Evolutionary conservation across 2,888 invertebrate genomes (phyloP).

Genomic region (Smittia aterrima): DNA sequence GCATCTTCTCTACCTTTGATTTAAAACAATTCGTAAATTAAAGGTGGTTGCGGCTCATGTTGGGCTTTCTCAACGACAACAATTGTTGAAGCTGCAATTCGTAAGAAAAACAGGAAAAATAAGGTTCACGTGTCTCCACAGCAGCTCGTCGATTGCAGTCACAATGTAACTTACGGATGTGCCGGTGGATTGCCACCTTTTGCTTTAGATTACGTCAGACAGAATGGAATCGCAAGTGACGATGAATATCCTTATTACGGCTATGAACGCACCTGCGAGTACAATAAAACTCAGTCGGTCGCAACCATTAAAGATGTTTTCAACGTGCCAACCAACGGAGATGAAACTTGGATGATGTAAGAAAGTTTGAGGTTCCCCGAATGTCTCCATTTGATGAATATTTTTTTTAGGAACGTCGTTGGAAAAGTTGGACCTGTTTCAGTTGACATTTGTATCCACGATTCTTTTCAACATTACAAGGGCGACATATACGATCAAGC

Average conservation of each 20-base stretch:
- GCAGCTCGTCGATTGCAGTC: constrained; percentile 12
- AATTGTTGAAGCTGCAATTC: background rate
- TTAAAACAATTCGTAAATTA: too few relatives aligned
- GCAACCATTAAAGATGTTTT: too few relatives aligned
- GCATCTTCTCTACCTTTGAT: too few relatives aligned
- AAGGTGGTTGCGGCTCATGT: background rate
- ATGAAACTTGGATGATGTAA: background rate
- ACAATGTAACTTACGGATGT: background rate
- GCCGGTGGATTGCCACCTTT: background rate
- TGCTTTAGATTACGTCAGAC: background rate
- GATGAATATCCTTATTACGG: background rate
- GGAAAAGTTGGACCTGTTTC: background rate
- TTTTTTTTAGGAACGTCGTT: background rate
- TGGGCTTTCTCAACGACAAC: background rate
- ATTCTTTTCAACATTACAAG: background rate
- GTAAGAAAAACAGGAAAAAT: background rate
- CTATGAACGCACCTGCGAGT: too few relatives aligned
- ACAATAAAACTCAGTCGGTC: too few relatives aligned
- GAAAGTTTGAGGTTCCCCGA: background rate
- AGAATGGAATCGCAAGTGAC: background rate
- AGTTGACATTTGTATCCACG: background rate
- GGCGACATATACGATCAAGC: background rate
- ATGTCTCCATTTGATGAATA: background rate
- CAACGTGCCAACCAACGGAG: background rate
- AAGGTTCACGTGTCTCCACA: background rate